Conservation (phyloP, 37 sponge, comb jelly and placozoan species). For the Theonella swinhoei region DNA sequence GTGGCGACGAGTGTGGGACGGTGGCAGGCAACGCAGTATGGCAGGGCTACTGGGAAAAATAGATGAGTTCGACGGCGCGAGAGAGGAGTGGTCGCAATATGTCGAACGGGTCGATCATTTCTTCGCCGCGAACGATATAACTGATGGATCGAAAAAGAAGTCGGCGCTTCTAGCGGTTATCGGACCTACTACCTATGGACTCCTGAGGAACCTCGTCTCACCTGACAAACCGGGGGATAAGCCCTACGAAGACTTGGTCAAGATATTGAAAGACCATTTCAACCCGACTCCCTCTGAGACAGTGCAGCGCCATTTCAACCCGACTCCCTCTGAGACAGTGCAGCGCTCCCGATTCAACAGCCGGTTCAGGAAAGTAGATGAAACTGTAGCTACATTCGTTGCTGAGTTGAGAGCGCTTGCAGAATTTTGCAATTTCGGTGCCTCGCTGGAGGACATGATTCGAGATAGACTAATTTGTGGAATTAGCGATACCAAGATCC, state of each 20-base stretch:
- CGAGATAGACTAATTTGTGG: slow-evolving; percentile 49
- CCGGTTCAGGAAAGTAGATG: slow-evolving; percentile 23
- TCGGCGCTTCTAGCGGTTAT: not conserved
- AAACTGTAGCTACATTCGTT: slow-evolving; percentile 35
- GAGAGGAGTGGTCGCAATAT: slow-evolving; percentile 35
- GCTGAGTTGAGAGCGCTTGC: slow-evolving; percentile 16
- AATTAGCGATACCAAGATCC: slow-evolving; percentile 8
- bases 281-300: too few species aligned
- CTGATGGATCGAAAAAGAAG: not conserved
- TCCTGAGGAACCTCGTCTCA: slow-evolving; percentile 2
- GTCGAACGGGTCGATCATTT: slow-evolving; percentile 6
- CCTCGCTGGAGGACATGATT: slow-evolving; percentile 21
- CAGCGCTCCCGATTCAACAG: slow-evolving; percentile 38
- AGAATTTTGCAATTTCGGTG: slow-evolving; percentile 28
- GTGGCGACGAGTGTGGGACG: slow-evolving; percentile 53
- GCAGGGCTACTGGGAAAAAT: slow-evolving; percentile 11
- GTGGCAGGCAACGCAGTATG: not conserved
- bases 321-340: slow-evolving; percentile 13
- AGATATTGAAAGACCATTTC: slow-evolving; percentile 24
- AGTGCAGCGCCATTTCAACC: too few species aligned
- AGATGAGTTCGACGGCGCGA: not conserved
- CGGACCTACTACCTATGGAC: slow-evolving; percentile 4
- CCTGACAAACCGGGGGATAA: slow-evolving; percentile 39
- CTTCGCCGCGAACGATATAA: slow-evolving; percentile 20
- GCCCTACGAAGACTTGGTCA: slow-evolving; percentile 17